phyloP scores from a whole-genome alignment of 2,113 vertebrate species.

The Sitta europaea region DNA sequence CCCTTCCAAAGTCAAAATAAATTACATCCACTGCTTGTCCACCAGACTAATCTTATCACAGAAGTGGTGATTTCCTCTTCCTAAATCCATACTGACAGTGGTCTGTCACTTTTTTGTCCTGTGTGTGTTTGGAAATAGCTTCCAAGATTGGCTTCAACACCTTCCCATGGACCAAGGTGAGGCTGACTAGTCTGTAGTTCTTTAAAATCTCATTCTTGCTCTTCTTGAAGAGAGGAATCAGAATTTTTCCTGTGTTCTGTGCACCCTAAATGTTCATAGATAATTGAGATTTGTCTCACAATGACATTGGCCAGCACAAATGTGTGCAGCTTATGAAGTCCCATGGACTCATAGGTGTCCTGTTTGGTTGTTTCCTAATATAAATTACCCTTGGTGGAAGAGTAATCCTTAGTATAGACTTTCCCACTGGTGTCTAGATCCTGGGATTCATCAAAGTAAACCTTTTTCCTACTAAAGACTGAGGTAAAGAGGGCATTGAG shows the following conservation, averaged over 20 bases:
- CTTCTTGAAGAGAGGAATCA: not conserved
- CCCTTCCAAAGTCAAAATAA: not conserved
- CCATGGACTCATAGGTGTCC: not conserved
- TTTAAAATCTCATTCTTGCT: not conserved
- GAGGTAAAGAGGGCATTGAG: not conserved
- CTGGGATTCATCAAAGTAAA: not conserved
- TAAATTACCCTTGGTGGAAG: not conserved
- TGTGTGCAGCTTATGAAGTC: not conserved
- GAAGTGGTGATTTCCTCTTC: not conserved
- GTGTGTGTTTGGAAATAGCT: not conserved
- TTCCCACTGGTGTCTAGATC: not conserved
- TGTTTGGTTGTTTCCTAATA: not conserved
- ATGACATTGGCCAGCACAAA: not conserved
- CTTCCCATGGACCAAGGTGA: not conserved
- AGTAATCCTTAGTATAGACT: not conserved
- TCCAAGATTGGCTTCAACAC: not conserved
- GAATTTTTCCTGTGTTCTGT: not conserved
- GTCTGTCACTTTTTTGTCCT: not conserved
- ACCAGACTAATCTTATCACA: not conserved
- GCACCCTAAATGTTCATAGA: not conserved
- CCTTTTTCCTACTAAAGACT: not conserved
- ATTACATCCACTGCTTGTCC: not conserved
- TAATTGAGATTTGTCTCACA: not conserved
- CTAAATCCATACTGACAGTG: not conserved
- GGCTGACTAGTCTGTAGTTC: not conserved